Evolutionary conservation across 2,888 invertebrate species (phyloP).

Genomic region (Conistra vaccinii): DNA sequence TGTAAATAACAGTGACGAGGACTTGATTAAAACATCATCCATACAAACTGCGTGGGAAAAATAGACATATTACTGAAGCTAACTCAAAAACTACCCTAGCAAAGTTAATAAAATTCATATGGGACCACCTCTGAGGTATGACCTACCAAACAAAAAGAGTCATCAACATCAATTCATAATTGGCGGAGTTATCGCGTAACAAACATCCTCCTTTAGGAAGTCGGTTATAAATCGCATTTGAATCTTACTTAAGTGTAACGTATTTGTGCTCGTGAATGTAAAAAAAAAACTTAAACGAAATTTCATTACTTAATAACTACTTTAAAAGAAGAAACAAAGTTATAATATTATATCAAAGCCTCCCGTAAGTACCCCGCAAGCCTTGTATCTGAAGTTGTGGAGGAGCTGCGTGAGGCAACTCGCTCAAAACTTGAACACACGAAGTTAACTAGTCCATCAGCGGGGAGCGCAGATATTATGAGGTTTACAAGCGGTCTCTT

Average conservation of each 20-base stretch:
- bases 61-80: too few relatives aligned
- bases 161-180: too few relatives aligned
- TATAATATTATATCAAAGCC: constrained; percentile 24
- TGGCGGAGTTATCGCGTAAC: too few relatives aligned
- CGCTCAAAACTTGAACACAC: constrained; percentile 12
- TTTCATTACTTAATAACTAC: neutral
- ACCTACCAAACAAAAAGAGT: too few relatives aligned
- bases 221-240: too few relatives aligned
- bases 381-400: neutral
- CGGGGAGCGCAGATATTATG: neutral
- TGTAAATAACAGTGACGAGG: too few relatives aligned
- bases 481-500: neutral
- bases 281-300: neutral
- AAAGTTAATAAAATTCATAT: too few relatives aligned
- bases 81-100: too few relatives aligned
- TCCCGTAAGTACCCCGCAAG: constrained; percentile 5
- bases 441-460: constrained; percentile 45
- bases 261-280: neutral
- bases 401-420: constrained; percentile 4
- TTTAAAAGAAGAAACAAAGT: constrained; percentile 18
- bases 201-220: too few relatives aligned
- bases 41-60: too few relatives aligned
- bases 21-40: too few relatives aligned
- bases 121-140: too few relatives aligned
- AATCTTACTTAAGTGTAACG: neutral